A percentile compares a stretch with the other conserved stretches of the same genome.
These are phyloP conservation scores for Glyptemys insculpta DNA, from an alignment of 2,797 vertebrate genomes.

Conservation along the genomic window DNA sequence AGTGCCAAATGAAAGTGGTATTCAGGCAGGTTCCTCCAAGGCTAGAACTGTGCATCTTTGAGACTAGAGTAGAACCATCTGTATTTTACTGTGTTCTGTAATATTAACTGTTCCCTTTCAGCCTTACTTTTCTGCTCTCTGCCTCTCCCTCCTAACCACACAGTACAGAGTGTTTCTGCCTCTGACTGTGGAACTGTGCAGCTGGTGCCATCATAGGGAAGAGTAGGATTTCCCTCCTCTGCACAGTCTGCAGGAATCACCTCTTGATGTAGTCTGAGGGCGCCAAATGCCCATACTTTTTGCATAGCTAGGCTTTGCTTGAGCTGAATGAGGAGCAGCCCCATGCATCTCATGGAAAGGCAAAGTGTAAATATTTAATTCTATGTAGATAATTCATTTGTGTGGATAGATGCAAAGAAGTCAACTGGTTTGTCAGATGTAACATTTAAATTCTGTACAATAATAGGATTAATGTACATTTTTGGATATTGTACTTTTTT, in stretches of 20 bases:
- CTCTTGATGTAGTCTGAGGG: background rate
- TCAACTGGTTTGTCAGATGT: background rate
- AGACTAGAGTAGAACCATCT: background rate
- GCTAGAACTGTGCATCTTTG: background rate
- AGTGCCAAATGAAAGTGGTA: background rate
- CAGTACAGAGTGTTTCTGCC: background rate
- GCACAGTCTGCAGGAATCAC: background rate
- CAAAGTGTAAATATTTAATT: background rate
- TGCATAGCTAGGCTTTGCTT: background rate
- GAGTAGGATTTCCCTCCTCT: background rate
- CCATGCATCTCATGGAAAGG: background rate
- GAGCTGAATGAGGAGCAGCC: background rate
- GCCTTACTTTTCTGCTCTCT: background rate
- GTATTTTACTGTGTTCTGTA: background rate
- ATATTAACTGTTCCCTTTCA: background rate
- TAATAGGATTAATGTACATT: background rate
- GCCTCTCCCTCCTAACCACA: background rate
- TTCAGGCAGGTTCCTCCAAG: constrained; percentile 1
- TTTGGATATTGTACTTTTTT: background rate
- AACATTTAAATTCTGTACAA: background rate
- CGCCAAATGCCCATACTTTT: background rate
- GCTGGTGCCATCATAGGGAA: background rate
- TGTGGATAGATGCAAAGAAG: background rate
- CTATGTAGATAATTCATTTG: background rate
- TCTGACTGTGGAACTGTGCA: background rate